A percentile compares a stretch with the other conserved stretches of the same genome.
These are phyloP conservation scores for Babyrousa celebensis DNA, from an alignment of 2,797 vertebrate species.

Conservation along the genomic window DNA sequence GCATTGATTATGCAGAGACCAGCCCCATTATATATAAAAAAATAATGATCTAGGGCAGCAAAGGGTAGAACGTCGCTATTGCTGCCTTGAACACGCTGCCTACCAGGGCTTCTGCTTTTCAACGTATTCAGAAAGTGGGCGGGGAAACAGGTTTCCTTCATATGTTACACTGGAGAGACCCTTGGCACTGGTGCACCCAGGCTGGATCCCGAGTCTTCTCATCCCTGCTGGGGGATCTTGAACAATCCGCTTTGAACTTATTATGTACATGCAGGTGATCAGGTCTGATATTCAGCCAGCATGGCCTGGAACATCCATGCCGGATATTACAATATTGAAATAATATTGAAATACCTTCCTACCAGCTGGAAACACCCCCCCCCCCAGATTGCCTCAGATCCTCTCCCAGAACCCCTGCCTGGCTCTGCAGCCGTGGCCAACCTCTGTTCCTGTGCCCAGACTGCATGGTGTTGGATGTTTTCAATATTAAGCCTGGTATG, in stretches of 20 bases:
- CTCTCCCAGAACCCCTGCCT: no score
- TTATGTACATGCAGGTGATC: accelerated
- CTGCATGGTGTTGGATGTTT: accelerated
- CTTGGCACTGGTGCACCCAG: accelerated
- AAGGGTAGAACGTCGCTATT: accelerated
- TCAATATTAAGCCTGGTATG: accelerated
- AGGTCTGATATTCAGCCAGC: background rate
- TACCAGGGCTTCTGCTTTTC: background rate
- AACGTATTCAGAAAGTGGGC: background rate
- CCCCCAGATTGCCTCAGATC: accelerated
- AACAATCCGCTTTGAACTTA: background rate
- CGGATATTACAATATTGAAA: accelerated
- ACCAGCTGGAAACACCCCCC: accelerated
- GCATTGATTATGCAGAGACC: no score
- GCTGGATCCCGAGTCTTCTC: accelerated
- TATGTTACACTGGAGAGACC: accelerated
- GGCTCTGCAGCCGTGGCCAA: background rate
- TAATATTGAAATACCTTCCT: accelerated
- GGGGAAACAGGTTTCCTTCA: background rate
- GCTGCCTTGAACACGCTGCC: accelerated
- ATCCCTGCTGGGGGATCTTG: no score
- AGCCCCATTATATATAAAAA: accelerated
- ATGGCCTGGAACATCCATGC: no score
- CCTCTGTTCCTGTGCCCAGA: accelerated
- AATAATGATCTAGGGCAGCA: accelerated